These are phyloP conservation scores for Alligator mississippiensis DNA, from an alignment of 2,113 vertebrate genomes.

Conservation along the genomic window DNA sequence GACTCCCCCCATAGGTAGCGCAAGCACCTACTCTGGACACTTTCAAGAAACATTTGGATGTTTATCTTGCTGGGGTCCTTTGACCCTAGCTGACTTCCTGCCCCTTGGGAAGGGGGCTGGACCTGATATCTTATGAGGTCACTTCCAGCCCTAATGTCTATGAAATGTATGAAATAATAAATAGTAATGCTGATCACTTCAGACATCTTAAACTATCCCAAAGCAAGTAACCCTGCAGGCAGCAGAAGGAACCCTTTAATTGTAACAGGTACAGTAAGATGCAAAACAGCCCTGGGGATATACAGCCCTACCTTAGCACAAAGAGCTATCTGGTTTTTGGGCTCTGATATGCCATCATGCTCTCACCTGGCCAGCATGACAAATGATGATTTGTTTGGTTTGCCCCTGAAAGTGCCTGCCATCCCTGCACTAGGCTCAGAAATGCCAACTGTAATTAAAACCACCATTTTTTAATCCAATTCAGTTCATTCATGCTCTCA, in stretches of 20 bases:
- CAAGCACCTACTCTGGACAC: no score
- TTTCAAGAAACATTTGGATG: no score
- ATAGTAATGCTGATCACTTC: background rate
- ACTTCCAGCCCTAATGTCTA: no score
- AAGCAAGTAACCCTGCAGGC: background rate
- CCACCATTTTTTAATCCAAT: background rate
- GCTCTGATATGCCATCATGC: background rate
- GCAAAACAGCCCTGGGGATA: background rate
- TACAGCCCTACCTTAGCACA: background rate
- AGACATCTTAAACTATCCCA: background rate
- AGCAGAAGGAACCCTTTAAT: background rate
- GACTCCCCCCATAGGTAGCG: no score
- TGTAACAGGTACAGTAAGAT: background rate
- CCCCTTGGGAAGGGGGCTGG: no score
- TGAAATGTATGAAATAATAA: background rate
- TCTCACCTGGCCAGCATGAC: background rate
- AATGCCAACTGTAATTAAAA: constrained; percentile 15
- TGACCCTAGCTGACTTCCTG: no score
- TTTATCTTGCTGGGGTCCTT: no score
- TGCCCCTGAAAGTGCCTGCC: background rate
- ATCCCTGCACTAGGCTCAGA: background rate
- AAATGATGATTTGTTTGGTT: background rate
- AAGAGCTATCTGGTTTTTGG: background rate
- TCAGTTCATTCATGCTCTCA: background rate
- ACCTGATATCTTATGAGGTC: no score